Base-by-base conservation (phyloP, 2,888 invertebrate species). In the Diaperis boleti region DNA sequence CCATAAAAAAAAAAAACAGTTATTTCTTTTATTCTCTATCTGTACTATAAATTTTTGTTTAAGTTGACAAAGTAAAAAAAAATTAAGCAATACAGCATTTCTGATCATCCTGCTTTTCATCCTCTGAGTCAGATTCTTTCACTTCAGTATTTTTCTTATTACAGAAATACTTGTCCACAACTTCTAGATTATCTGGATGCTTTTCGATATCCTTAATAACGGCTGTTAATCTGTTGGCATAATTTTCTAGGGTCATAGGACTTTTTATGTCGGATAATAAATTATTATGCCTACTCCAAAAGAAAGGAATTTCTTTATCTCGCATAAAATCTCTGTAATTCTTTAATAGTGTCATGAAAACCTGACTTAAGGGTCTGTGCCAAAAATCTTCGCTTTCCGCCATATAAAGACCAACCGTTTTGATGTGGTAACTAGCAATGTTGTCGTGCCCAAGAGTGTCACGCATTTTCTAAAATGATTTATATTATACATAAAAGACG, bases 351-450 rank as follows among this genome's bases (percentile, higher is more conserved):
- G 17, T 45, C 20, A 45, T 45, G 10, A 45, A 45, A 10, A n/a
- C 20, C 5, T 18, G 6, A 13, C 45, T 45, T 20, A 45, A 20
- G 5, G 45, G 10, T 5, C 10, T 10, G 7, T 45, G 15, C 45
- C 45, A 45, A 7, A 45, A 18, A 29, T 61, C 64, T 42, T 59
- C 64, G 49, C 71, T 10, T 75, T 74, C 0, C 72, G 62, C n/a
- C 5, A 83, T 82, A 78, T 82, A 82, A 47, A 84, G 81, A 69
- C 83, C 83, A 0, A 86, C 62, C 0, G 84, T 86, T 72, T 87
- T 87, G 1, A 87, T 83, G 54, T 83, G 85, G 67, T 87, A 87
- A 65, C 86, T 87, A 0, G 84, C 82, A 7, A 87, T 79, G 6
- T 76, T 76, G 0, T 79, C 68, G 81, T 85, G 83, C 0, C 74